These are phyloP conservation scores for Australoheros facetus DNA, from an alignment of 2,797 vertebrate species.

Conservation along the genomic window DNA sequence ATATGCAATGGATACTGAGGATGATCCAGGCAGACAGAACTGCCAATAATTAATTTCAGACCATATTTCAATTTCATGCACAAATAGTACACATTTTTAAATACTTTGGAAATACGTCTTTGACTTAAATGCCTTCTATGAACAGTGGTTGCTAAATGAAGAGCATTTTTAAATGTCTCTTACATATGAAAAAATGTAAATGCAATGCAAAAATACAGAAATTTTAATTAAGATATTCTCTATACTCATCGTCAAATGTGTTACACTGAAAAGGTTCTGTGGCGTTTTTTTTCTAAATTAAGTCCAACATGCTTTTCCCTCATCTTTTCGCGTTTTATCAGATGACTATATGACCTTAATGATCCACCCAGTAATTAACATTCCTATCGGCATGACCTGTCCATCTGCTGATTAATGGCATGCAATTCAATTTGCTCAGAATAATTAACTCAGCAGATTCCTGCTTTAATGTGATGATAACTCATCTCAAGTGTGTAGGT, in stretches of 20 bases:
- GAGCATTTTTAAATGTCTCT: neutral
- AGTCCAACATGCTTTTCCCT: constrained; percentile 14
- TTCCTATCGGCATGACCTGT: constrained; percentile 67
- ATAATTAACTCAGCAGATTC: constrained; percentile 79
- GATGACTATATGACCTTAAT: constrained; percentile 58
- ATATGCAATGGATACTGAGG: neutral
- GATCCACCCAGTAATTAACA: constrained; percentile 65
- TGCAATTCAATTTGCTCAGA: constrained; percentile 75
- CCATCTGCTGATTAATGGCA: constrained; percentile 75
- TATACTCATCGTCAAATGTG: neutral
- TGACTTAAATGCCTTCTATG: neutral
- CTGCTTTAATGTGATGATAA: constrained; percentile 73
- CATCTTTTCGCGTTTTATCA: constrained; percentile 43
- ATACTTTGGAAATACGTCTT: neutral
- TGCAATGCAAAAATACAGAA: neutral
- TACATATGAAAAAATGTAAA: neutral
- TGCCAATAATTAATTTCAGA: neutral
- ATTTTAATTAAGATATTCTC: neutral
- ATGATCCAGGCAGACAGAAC: neutral
- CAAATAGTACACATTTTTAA: neutral
- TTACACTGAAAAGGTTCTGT: constrained; percentile 1
- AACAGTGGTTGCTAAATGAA: neutral
- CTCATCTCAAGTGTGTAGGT: constrained; percentile 43
- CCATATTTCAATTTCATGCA: neutral
- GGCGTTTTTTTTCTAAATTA: constrained; percentile 8